Conservation (phyloP, 2,797 vertebrate genomes). For the Helostoma temminkii region DNA sequence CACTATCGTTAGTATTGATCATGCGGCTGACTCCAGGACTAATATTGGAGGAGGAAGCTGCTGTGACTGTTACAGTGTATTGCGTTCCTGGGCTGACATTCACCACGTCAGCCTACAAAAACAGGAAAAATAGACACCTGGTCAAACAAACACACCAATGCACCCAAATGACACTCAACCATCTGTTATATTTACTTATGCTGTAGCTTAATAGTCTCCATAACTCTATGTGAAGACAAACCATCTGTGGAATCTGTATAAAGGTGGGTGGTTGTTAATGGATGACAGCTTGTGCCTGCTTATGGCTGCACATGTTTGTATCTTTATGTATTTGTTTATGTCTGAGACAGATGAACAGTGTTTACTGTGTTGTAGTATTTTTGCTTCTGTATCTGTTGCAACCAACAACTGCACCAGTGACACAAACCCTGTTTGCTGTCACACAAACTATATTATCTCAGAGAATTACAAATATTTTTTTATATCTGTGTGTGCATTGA, state of each 20-base stretch:
- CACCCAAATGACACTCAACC: neutral
- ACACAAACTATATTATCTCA: too few relatives aligned
- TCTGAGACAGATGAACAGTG: constrained; percentile 5
- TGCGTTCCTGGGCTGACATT: constrained; percentile 84
- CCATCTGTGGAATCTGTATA: constrained; percentile 26
- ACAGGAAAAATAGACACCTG: constrained; percentile 16
- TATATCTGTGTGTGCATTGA: neutral
- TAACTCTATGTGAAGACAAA: constrained; percentile 14
- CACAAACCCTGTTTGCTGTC: too few relatives aligned
- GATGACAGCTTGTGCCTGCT: constrained; percentile 21
- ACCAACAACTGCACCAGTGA: constrained; percentile 6
- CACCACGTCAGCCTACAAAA: constrained; percentile 87
- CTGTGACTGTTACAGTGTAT: constrained; percentile 86
- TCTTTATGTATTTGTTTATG: constrained; percentile 8
- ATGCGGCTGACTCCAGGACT: constrained; percentile 91
- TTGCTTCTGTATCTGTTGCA: neutral
- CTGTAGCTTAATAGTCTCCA: constrained; percentile 1
- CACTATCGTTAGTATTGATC: constrained; percentile 87
- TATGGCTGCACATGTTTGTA: constrained; percentile 25
- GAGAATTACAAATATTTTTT: constrained; percentile 1
- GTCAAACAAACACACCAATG: constrained; percentile 2
- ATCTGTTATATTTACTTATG: constrained; percentile 11
- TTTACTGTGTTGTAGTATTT: constrained; percentile 4
- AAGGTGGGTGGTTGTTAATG: constrained; percentile 22
- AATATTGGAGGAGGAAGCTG: constrained; percentile 87